Evolutionary conservation across 2,888 invertebrate genomes (phyloP), one percentile per base, ranked within the genome.

Genomic region (Anaspis maculata): DNA sequence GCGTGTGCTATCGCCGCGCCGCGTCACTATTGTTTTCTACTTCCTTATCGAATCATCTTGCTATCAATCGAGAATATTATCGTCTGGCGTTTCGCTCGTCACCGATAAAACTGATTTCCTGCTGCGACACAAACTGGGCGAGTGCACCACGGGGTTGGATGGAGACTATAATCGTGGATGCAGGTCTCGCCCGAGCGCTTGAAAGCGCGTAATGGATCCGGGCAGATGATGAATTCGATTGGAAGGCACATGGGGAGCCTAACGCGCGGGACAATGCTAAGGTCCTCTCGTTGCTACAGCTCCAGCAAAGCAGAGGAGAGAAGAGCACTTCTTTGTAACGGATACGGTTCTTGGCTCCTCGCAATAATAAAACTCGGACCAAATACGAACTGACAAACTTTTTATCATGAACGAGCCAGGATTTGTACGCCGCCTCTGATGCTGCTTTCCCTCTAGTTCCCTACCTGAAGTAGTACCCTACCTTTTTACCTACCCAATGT

Each of bases 151-250:
- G n/a, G n/a, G n/a, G n/a, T n/a, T n/a, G n/a, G n/a, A n/a, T n/a
- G n/a, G 32, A 37, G 33, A 34, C 41, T 2, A 30, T 34, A 48
- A 52, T 56, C 53, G 44, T 43, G 30, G 37, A 53, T 54, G 51
- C 54, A 52, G 40, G 51, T 54, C 52, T 52, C 50, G 54, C 42
- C 44, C 33, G 39, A 41, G 32, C 45, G 49, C 46, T 50, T 46
- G 42, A 49, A 41, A 51, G 44, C 45, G 41, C 38, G 51, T 53
- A 56, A 52, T 54, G 51, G 51, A 55, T 52, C 50, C 48, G 38
- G 44, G 48, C 46, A 41, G 48, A 48, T 47, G 52, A 56, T 53
- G 50, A 55, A 55, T 53, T 55, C 51, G 49, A 54, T 52, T 54
- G 51, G 47, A 47, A 48, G 31, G 39, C 37, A 37, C 40, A 41